phyloP scores from a whole-genome alignment of 2,888 invertebrate species.

The Rugalucina vietnamica region DNA sequence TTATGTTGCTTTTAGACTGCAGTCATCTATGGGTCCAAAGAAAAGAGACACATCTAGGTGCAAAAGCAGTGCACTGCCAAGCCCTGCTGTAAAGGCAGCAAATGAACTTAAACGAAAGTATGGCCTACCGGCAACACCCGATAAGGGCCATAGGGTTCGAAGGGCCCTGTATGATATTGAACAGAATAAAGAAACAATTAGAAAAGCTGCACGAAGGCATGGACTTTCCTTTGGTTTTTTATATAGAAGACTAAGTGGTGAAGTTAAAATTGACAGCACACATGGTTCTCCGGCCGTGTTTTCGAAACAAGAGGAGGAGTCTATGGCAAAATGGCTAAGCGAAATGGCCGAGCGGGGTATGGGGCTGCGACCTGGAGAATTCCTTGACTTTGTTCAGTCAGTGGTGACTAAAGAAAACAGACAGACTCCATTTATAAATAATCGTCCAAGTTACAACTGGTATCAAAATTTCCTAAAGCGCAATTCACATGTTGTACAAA shows the following conservation, averaged over 20 bases:
- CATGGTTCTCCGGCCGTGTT: conserved; percentile 45
- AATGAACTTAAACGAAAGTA: too few relatives aligned
- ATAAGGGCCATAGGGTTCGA: neutral
- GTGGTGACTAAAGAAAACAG: conserved; percentile 43
- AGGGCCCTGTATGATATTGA: conserved; percentile 17
- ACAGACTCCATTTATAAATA: conserved; percentile 38
- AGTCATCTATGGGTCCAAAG: too few relatives aligned
- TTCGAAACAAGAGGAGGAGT: conserved; percentile 43
- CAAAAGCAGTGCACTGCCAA: too few relatives aligned
- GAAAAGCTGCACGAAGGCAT: conserved; percentile 14
- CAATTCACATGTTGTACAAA: neutral
- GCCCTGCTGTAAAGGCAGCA: too few relatives aligned
- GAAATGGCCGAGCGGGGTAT: conserved; percentile 46
- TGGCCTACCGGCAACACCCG: conserved; percentile 20
- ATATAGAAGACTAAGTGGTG: conserved; percentile 32
- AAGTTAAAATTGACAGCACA: conserved; percentile 46
- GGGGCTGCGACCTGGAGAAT: conserved; percentile 32
- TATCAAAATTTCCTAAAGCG: conserved; percentile 20
- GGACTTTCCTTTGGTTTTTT: conserved; percentile 28
- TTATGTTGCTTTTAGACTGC: too few relatives aligned
- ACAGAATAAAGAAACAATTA: conserved; percentile 24
- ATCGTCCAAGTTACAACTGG: conserved; percentile 26
- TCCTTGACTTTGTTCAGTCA: conserved; percentile 42
- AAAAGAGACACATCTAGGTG: too few relatives aligned
- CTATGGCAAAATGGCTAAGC: conserved; percentile 43